Evolutionary conservation across 2,888 invertebrate genomes (phyloP), one percentile per base, ranked within the genome.

Genomic region (Torymus texanus): DNA sequence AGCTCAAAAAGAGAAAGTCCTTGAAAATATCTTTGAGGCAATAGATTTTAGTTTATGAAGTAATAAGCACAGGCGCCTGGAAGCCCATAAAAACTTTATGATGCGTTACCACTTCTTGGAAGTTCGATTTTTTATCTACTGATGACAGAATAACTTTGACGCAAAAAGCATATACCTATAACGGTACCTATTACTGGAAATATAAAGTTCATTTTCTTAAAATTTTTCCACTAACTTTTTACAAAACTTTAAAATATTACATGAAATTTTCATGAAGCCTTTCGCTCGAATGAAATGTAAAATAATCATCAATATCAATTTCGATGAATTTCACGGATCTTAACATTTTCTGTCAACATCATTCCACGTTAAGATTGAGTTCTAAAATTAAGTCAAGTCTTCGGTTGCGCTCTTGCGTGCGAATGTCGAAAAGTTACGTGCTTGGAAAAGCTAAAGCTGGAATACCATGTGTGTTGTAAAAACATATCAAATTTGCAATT

Each of bases 401-500:
- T 59, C 41, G 51, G 61, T 70, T 55, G 5, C n/a, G 63, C 63
- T 24, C 16, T 16, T 65, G 71, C 58, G 14, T 55, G 62, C 51
- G n/a, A 66, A 61, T 53, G 59, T 29, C 29, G 67, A 53, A n/a
- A 61, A 76, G 55, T 41, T 66, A 58, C 63, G 75, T 80, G 74
- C 74, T 79, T 75, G 41, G 67, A 61, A 74, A 78, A 73, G 59
- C n/a, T 56, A 55, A 77, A 63, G 16, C 16, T 77, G 65, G 51
- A 29, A 53, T 55, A 71, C 24, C 50, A 29, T 56, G 68, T 41
- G 70, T n/a, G 18, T 59, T 66, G 4, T 14, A 65, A 74, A 79
- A 79, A 59, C 41, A 70, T 72, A 66, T 66, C 12, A 71, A 78
- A 21, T 71, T 65, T 65, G 13, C 21, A 51, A 73, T 88, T 84